A percentile compares a stretch with the other conserved stretches of the same genome.
Conservation (phyloP, 2,797 vertebrate genomes). For the Astyanax mexicanus region DNA sequence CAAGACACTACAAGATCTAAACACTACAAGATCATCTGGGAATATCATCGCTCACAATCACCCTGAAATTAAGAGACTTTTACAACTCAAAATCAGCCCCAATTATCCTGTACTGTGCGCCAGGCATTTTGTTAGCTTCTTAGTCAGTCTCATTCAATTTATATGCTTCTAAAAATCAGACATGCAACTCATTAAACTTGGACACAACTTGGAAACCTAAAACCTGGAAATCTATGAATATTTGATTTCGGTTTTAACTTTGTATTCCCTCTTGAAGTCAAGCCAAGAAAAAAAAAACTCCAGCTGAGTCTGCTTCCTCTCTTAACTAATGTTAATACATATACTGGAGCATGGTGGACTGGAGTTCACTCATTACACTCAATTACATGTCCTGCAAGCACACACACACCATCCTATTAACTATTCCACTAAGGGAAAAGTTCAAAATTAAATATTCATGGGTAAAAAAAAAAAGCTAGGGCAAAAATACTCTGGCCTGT, state of each 20-base stretch:
- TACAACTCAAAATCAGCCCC: too few species aligned
- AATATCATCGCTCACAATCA: too few species aligned
- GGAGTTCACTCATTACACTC: conserved; percentile 1
- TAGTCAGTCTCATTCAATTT: too few species aligned
- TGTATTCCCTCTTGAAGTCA: not conserved
- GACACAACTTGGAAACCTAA: too few species aligned
- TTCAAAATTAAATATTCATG: conserved; percentile 40
- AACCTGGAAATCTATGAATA: not conserved
- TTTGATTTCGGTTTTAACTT: not conserved
- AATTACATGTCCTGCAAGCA: conserved; percentile 19
- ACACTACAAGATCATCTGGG: too few species aligned
- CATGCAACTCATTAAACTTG: too few species aligned
- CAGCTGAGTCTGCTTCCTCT: conserved; percentile 1
- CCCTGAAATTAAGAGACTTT: too few species aligned
- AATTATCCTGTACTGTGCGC: too few species aligned
- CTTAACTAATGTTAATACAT: conserved; percentile 20
- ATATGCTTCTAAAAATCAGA: too few species aligned
- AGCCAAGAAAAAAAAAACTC: conserved; percentile 19
- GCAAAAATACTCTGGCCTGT: conserved; percentile 10
- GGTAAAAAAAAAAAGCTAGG: not conserved
- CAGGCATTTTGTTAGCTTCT: too few species aligned
- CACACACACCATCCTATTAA: conserved; percentile 32
- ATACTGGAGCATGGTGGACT: not conserved
- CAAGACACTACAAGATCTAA: too few species aligned
- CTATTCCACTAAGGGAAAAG: conserved; percentile 31